These are phyloP conservation scores for Patella ulyssiponensis DNA, from an alignment of 2,888 invertebrate species.

Conservation along the genomic window DNA sequence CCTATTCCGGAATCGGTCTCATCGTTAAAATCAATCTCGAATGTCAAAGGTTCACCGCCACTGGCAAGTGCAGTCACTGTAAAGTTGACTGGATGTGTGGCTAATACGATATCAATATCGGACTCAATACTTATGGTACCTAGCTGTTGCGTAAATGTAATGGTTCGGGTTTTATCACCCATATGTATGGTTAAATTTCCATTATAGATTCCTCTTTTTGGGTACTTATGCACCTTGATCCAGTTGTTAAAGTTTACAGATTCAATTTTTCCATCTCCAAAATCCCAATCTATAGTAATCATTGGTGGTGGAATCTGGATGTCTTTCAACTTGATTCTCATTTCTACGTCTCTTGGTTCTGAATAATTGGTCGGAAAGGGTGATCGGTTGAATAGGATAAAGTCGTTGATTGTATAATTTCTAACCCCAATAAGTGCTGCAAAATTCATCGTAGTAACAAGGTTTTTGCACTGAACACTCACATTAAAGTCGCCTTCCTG, in stretches of 20 bases:
- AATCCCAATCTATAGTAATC: slow-evolving; percentile 12
- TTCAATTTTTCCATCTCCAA: slow-evolving; percentile 4
- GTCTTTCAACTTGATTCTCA: slow-evolving; percentile 10
- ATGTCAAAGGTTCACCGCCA: not conserved
- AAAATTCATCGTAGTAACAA: not conserved
- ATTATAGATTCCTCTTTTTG: slow-evolving; percentile 3
- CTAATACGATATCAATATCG: not conserved
- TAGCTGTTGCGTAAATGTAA: slow-evolving; percentile 6
- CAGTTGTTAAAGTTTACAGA: not conserved
- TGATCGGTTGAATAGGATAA: not conserved
- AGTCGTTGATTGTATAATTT: slow-evolving; percentile 11
- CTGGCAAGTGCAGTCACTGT: not conserved
- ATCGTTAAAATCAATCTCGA: slow-evolving; percentile 13
- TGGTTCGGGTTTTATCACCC: not conserved
- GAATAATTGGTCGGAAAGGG: slow-evolving; percentile 14
- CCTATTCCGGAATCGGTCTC: not conserved
- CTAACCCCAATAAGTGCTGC: slow-evolving; percentile 3
- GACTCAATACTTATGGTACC: slow-evolving; percentile 13
- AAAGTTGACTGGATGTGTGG: not conserved
- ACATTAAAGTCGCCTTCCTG: slow-evolving; percentile 10
- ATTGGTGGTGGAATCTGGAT: not conserved
- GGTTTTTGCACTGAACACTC: not conserved
- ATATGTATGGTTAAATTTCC: not conserved
- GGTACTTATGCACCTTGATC: slow-evolving; percentile 6
- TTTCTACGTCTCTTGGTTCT: not conserved